Evolutionary conservation across 2,888 invertebrate genomes (phyloP), one percentile per base, ranked within the genome.

Genomic region (Diarsia mendica): DNA sequence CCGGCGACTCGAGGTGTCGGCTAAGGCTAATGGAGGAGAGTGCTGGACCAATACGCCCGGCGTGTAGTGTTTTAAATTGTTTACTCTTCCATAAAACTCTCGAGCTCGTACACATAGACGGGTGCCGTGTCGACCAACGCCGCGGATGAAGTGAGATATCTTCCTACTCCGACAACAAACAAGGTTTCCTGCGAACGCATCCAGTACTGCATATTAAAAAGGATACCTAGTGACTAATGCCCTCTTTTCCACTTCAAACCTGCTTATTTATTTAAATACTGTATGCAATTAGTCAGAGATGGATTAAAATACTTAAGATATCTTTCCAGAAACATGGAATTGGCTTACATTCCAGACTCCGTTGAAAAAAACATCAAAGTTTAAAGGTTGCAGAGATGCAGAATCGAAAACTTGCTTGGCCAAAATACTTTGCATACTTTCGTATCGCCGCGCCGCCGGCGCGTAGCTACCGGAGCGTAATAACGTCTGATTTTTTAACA

Each of bases 61-160:
- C 91, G 92, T 95, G 93, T 95, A 95, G 96, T 96, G 96, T 96
- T 96, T 96, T 96, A 96, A 96, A 96, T 93, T 96, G 95, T 96
- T 96, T 96, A 92, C 95, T 92, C 93, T 95, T 92, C 96, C 96
- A 96, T 96, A 96, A 96, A 96, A 94, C 96, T 94, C 94, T 96
- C 92, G 91, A 94, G 91, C 87, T 89, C 89, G 91, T 89, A 90
- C 89, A 89, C 86, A 89, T 87, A 90, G 88, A 89, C 91, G 90
- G 90, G 89, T 90, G 90, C 90, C 88, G 88, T 90, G 90, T 90
- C 90, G 89, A 87, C 86, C 85, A 86, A 86, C 88, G 87, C 88
- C 85, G 85, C 81, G 86, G 88, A 84, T 85, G 85, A 86, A 92
- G 90, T 91, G 89, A 92, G 89, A 89, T 86, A 89, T 92, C 92